A percentile compares a stretch with the other conserved stretches of the same genome.
phyloP scores from a whole-genome alignment of 2,113 vertebrate genomes.

The Oreochromis tanganicae region DNA sequence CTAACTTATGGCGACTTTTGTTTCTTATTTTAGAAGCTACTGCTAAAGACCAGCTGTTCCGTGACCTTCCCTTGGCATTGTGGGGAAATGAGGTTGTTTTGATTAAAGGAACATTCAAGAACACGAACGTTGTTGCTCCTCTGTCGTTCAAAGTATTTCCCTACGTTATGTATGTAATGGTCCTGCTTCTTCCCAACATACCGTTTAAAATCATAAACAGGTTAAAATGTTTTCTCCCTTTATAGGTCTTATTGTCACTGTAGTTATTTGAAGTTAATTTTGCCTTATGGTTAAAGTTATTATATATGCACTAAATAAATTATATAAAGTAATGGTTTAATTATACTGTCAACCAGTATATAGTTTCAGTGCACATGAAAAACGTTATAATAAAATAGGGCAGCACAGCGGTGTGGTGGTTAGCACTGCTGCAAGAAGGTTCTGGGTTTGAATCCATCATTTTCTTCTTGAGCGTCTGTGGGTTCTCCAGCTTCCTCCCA shows the following conservation, averaged over 20 bases:
- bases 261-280: neutral
- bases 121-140: neutral
- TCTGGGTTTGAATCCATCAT: neutral
- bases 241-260: neutral
- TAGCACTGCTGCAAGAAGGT: neutral
- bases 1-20: neutral
- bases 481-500: neutral
- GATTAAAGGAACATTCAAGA: conserved; percentile 22
- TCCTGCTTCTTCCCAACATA: neutral
- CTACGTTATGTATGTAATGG: neutral
- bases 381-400: neutral
- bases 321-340: neutral
- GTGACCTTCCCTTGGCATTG: neutral
- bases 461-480: neutral
- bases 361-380: neutral
- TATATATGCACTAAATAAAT: neutral
- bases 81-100: conserved; percentile 4
- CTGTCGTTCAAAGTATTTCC: neutral
- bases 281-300: neutral
- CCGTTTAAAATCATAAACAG: neutral
- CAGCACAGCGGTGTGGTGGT: neutral
- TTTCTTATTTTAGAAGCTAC: neutral
- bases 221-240: neutral
- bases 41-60: neutral
- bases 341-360: neutral